Base-by-base conservation (phyloP, 2,113 vertebrate species). In the Ptyas mucosa region DNA sequence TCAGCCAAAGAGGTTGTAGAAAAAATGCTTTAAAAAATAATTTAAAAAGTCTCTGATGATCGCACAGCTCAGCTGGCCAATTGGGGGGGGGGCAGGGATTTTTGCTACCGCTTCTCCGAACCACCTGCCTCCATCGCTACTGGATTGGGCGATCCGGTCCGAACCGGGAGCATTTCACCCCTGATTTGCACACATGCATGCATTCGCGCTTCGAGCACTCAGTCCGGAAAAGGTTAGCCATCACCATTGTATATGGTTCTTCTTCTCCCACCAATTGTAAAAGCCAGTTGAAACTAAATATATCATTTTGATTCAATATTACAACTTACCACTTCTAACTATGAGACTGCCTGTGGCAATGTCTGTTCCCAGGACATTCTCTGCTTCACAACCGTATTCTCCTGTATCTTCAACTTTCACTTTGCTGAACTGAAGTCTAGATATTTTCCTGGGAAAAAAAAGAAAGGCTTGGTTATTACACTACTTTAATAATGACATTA, bases 301-400 rank as follows among this genome's bases (percentile, higher is more conserved):
- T 11, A 55, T 49, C 26, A 7, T 20, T 92, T 85, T 54, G 46
- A 49, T 8, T 90, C 54, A 61, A 34, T 1, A 53, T 23, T 64
- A 18, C n/a, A 96, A 99, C 99, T 98, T 97, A 99, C 99, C 98
- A 96, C 98, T 99, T 98, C 98, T 98, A 98, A 99, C 98, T 90
- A 98, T 98, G 91, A 99, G 98, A 93, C 97, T 98, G 97, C 98
- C 98, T 93, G 98, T 98, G 97, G 97, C 98, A 64, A 98, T 98
- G 97, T 98, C 98, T 96, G 98, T 99, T 95, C 99, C 99, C 97
- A 98, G 97, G 94, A 95, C 86, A 97, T 99, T 99, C 98, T 99
- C 98, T 26, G 98, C 99, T 98, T 99, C 99, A 91, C 99, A 99
- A 95, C 98, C 99, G 94, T 99, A 99, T 97, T 99, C 99, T 96